phyloP scores from a whole-genome alignment of 2,113 vertebrate genomes.

The Scalopus aquaticus region DNA sequence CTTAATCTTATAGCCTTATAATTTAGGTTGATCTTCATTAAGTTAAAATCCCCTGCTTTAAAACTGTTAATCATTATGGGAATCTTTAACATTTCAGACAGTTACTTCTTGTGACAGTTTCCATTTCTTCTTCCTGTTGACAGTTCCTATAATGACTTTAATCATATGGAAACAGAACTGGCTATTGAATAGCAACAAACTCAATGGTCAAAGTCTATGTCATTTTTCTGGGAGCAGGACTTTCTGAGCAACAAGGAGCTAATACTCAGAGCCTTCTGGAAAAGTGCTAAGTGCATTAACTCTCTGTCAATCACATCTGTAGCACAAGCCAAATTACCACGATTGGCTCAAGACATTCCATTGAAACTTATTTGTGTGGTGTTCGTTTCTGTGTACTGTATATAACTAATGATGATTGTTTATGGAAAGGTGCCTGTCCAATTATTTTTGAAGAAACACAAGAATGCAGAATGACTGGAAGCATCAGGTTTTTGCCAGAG shows the following conservation, averaged over 20 bases:
- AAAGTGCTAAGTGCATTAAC: conserved; percentile 89
- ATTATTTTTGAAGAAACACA: conserved; percentile 99
- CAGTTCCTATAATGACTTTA: conserved; percentile 90
- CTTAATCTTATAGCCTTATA: conserved; percentile 66
- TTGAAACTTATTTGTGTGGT: conserved; percentile 88
- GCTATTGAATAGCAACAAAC: conserved; percentile 87
- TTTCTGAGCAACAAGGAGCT: conserved; percentile 88
- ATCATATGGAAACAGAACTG: conserved; percentile 87
- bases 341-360: conserved; percentile 86
- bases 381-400: conserved; percentile 86
- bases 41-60: conserved; percentile 82
- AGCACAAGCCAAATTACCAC: conserved; percentile 85
- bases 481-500: conserved; percentile 97
- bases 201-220: conserved; percentile 90
- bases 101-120: conserved; percentile 85
- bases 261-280: conserved; percentile 85
- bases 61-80: conserved; percentile 80
- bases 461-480: conserved; percentile 99
- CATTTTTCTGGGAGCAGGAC: conserved; percentile 88
- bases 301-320: conserved; percentile 89
- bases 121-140: conserved; percentile 85
- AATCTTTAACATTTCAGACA: conserved; percentile 80
- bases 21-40: conserved; percentile 70
- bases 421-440: conserved; percentile 97
- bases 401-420: conserved; percentile 93